A percentile compares a stretch with the other conserved stretches of the same genome.
These are phyloP conservation scores for Salvator merianae DNA, from an alignment of 2,113 vertebrate genomes.

Conservation along the genomic window DNA sequence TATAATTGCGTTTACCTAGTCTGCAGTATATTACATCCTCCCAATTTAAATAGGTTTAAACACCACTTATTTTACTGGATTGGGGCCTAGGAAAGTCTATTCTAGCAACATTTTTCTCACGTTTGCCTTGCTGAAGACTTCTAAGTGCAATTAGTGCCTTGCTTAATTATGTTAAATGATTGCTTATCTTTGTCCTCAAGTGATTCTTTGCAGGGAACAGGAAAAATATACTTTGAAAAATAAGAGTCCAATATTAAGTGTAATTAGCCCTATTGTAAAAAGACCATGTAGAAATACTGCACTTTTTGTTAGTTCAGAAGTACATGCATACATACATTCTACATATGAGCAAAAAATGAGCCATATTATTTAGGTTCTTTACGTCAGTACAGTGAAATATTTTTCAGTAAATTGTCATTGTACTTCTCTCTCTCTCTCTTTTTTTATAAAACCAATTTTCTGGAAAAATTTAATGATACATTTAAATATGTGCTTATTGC, in stretches of 20 bases:
- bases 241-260: neutral
- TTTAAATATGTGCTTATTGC: neutral
- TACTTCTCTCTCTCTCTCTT: neutral
- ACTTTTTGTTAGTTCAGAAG: neutral
- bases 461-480: neutral
- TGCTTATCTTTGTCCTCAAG: slow-evolving; percentile 3
- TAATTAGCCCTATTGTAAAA: neutral
- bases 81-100: neutral
- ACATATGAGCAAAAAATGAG: neutral
- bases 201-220: neutral
- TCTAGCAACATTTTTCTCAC: neutral
- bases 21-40: too few relatives aligned
- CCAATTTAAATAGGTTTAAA: neutral
- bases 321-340: too few relatives aligned
- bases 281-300: neutral
- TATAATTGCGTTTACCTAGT: too few relatives aligned
- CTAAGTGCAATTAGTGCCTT: neutral
- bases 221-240: neutral
- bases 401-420: neutral
- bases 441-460: neutral
- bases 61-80: neutral
- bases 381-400: neutral
- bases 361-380: neutral
- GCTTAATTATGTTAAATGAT: slow-evolving; percentile 1
- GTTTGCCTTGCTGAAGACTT: neutral